Conservation (phyloP, 2,888 invertebrate genomes). For the Pyrrhia umbra region DNA sequence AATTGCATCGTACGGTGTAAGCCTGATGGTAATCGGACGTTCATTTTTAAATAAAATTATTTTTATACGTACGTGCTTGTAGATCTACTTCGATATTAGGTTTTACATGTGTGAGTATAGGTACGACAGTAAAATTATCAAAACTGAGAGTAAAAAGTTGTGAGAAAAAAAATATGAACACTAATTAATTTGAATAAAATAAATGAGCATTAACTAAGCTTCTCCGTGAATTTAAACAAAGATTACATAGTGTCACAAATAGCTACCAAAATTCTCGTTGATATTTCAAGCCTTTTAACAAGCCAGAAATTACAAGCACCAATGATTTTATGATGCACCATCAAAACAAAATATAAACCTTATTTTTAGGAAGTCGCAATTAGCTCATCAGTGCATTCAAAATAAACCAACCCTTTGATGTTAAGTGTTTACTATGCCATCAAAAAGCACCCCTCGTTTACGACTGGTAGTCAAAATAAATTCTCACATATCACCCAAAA, state of each 20-base stretch:
- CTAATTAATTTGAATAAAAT: too few species aligned
- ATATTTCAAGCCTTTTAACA: neutral
- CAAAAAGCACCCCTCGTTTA: conserved; percentile 58
- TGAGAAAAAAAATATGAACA: too few species aligned
- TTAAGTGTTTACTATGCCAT: conserved; percentile 65
- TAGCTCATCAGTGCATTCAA: conserved; percentile 51
- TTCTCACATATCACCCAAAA: conserved; percentile 64
- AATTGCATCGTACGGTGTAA: conserved; percentile 61
- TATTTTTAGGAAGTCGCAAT: conserved; percentile 61
- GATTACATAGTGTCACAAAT: neutral
- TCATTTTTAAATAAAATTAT: conserved; percentile 54
- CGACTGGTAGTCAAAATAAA: conserved; percentile 67
- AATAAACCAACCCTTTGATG: conserved; percentile 66
- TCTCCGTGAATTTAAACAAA: too few species aligned
- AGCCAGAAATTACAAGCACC: conserved; percentile 4
- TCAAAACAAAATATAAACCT: conserved; percentile 47
- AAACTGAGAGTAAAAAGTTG: too few species aligned
- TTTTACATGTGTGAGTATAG: neutral
- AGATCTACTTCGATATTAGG: neutral
- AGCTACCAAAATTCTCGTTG: neutral
- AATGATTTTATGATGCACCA: conserved; percentile 6
- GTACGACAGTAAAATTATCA: neutral
- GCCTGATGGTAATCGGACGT: conserved; percentile 54
- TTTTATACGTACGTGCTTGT: conserved; percentile 17
- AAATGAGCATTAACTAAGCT: too few species aligned